These are phyloP conservation scores for Drosophila pseudoobscura DNA, from an alignment of 1,140 invertebrate genomes.

Conservation along the genomic window DNA sequence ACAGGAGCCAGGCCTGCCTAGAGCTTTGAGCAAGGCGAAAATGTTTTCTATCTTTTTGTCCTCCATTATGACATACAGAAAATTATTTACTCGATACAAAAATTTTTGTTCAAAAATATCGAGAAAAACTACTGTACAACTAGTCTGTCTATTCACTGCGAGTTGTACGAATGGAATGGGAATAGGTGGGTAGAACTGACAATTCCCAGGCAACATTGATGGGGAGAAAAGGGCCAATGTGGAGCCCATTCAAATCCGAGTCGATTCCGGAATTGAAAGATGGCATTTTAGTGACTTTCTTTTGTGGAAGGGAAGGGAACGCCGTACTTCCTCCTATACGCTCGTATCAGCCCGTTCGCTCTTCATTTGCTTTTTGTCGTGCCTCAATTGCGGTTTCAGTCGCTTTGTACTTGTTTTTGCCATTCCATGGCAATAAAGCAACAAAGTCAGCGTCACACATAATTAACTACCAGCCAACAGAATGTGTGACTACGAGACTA, in stretches of 20 bases:
- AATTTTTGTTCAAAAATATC: too few relatives aligned
- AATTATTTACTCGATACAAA: too few relatives aligned
- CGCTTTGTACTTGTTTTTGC: slow-evolving; percentile 41
- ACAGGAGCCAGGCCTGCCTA: too few relatives aligned
- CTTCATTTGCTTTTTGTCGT: slow-evolving; percentile 29
- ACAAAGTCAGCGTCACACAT: slow-evolving; percentile 57
- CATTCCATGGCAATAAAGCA: slow-evolving; percentile 25
- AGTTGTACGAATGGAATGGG: too few relatives aligned
- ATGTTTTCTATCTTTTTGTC: too few relatives aligned
- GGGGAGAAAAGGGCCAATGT: not conserved
- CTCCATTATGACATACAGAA: too few relatives aligned
- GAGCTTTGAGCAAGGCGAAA: too few relatives aligned
- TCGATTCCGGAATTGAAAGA: slow-evolving; percentile 37
- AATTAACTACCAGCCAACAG: slow-evolving; percentile 50
- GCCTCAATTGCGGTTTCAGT: slow-evolving; percentile 49
- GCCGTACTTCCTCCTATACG: slow-evolving; percentile 21
- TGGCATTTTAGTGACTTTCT: slow-evolving; percentile 38
- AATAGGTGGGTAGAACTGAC: too few relatives aligned
- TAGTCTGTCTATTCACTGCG: too few relatives aligned
- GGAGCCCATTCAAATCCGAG: slow-evolving; percentile 11
- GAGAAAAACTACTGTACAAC: too few relatives aligned
- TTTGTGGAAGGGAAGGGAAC: slow-evolving; percentile 46
- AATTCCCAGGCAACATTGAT: too few relatives aligned
- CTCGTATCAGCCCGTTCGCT: slow-evolving; percentile 21
- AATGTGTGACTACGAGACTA: slow-evolving; percentile 28